These are phyloP conservation scores for Melanargia galathea DNA, from an alignment of 2,888 invertebrate species.

Conservation along the genomic window DNA sequence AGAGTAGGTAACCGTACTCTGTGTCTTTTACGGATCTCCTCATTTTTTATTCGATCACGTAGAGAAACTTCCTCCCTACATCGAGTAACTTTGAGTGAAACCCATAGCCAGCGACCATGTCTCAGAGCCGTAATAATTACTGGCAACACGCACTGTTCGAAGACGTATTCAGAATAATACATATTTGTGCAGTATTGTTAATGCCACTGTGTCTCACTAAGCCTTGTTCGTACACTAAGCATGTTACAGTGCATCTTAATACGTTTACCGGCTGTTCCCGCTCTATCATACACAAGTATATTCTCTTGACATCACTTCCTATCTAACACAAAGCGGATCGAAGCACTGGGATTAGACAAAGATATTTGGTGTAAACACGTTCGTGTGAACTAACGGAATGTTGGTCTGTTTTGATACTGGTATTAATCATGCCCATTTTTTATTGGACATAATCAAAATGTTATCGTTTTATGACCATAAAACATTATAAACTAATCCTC, in stretches of 20 bases:
- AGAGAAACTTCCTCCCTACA: too few species aligned
- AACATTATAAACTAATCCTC: too few species aligned
- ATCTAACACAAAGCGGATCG: conserved; percentile 17
- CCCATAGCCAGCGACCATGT: too few species aligned
- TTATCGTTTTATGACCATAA: too few species aligned
- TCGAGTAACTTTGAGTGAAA: too few species aligned
- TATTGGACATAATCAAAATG: too few species aligned
- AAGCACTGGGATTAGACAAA: neutral
- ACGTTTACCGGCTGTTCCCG: conserved; percentile 32
- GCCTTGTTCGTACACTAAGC: conserved; percentile 38
- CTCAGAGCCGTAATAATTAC: too few species aligned
- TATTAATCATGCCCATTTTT: too few species aligned
- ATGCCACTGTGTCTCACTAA: conserved; percentile 29
- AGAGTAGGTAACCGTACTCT: too few species aligned
- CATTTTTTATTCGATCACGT: too few species aligned
- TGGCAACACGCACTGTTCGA: too few species aligned
- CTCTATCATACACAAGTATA: conserved; percentile 26
- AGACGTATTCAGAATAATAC: neutral
- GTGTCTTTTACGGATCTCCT: too few species aligned
- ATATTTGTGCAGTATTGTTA: neutral
- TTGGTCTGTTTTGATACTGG: neutral
- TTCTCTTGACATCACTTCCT: conserved; percentile 25
- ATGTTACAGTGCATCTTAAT: conserved; percentile 37
- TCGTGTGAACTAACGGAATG: neutral
- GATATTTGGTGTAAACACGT: conserved; percentile 16